These are phyloP conservation scores for Acipenser ruthenus DNA, from an alignment of 2,797 vertebrate genomes.

Conservation along the genomic window DNA sequence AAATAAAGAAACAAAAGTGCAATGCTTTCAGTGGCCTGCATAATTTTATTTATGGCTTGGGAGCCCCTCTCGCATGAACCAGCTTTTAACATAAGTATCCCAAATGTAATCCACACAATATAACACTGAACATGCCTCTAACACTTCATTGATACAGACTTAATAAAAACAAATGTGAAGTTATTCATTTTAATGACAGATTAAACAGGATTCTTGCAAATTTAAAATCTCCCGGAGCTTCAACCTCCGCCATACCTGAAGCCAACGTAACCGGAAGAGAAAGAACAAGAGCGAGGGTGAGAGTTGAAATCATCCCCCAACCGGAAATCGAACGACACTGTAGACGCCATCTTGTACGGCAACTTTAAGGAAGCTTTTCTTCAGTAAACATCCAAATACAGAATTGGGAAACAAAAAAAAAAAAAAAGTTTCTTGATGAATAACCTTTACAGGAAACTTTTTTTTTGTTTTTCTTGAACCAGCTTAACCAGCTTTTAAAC, in stretches of 20 bases:
- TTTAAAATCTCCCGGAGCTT: slow-evolving; percentile 18
- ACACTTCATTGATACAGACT: background rate
- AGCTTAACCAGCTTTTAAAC: too few species aligned
- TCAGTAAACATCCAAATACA: too few species aligned
- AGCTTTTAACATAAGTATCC: background rate
- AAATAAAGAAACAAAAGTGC: background rate
- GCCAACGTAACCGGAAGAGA: slow-evolving; percentile 63
- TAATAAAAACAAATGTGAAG: background rate
- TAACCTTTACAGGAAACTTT: too few species aligned
- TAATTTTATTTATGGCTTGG: background rate
- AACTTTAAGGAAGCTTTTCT: too few species aligned
- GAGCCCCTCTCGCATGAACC: background rate
- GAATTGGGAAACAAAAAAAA: too few species aligned
- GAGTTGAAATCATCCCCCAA: slow-evolving; percentile 28
- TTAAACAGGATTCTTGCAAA: slow-evolving; percentile 46
- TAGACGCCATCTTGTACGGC: too few species aligned
- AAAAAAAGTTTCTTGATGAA: too few species aligned
- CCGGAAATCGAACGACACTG: too few species aligned
- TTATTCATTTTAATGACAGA: slow-evolving; percentile 26
- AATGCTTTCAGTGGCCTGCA: too few species aligned
- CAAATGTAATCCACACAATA: background rate
- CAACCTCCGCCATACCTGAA: slow-evolving; percentile 55
- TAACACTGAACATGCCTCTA: background rate
- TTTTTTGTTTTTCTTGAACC: too few species aligned
- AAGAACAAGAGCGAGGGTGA: slow-evolving; percentile 23